These are phyloP conservation scores for Lithosia quadra DNA, from an alignment of 2,888 invertebrate genomes.

Conservation along the genomic window DNA sequence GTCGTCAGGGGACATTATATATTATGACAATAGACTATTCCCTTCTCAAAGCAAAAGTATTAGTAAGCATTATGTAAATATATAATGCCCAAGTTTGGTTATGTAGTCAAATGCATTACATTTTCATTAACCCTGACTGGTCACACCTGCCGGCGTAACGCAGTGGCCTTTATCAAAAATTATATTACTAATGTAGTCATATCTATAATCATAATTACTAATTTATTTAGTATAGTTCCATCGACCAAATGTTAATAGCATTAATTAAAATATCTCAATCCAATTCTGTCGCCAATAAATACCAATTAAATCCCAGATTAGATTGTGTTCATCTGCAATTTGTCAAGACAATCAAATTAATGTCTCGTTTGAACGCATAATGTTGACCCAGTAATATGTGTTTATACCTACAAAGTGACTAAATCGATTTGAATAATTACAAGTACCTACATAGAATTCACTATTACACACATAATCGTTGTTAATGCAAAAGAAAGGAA, in stretches of 20 bases:
- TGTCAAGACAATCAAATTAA: constrained; percentile 50
- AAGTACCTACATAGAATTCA: neutral
- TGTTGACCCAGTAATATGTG: constrained; percentile 30
- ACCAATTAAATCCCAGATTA: constrained; percentile 52
- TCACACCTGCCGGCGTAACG: neutral
- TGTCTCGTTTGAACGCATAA: constrained; percentile 41
- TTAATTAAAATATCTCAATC: constrained; percentile 45
- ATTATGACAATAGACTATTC: neutral
- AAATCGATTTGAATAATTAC: neutral
- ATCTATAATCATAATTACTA: neutral
- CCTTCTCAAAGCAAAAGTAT: neutral
- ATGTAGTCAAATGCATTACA: neutral
- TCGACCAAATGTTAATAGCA: constrained; percentile 28
- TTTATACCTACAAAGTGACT: neutral
- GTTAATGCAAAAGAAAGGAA: no score
- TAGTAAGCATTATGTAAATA: neutral
- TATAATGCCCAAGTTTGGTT: neutral
- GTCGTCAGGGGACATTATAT: no score
- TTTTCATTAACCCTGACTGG: neutral
- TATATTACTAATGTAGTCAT: neutral
- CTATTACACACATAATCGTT: neutral
- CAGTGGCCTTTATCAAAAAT: neutral
- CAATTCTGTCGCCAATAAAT: constrained; percentile 42
- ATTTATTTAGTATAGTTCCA: neutral
- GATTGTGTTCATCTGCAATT: constrained; percentile 50